A percentile compares a stretch with the other conserved stretches of the same genome.
Evolutionary conservation across 1,140 invertebrate species (phyloP).

Genomic region (Neotoxoptera formosana): DNA sequence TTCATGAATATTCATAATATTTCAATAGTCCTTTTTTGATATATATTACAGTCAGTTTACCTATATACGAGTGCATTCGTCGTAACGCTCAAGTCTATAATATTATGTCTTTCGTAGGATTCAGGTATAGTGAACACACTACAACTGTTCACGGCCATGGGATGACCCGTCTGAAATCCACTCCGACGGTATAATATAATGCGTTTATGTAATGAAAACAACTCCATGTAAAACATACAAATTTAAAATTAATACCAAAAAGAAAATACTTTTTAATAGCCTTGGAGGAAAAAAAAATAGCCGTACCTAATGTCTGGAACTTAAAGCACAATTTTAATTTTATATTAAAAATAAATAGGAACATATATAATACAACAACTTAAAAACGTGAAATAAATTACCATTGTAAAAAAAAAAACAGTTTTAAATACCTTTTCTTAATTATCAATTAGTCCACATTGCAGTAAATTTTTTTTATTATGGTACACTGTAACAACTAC

Average conservation of each 20-base stretch:
- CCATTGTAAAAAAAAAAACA: neutral
- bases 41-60: neutral
- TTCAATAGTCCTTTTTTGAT: neutral
- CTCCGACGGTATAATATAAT: too few relatives aligned
- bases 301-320: neutral
- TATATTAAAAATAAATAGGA: neutral
- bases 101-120: neutral
- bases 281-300: neutral
- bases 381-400: neutral
- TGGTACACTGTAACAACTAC: neutral
- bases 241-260: neutral
- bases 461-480: neutral
- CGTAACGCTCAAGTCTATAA: neutral
- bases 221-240: too few relatives aligned
- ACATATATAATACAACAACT: neutral
- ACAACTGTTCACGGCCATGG: neutral
- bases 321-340: neutral
- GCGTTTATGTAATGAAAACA: neutral
- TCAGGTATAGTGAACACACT: neutral
- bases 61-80: neutral
- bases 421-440: neutral
- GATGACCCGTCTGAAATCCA: neutral
- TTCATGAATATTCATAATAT: neutral
- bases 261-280: slow-evolving; percentile 28
- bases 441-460: neutral